phyloP scores from a whole-genome alignment of 2,888 invertebrate species.

The Esperia sulphurella region DNA sequence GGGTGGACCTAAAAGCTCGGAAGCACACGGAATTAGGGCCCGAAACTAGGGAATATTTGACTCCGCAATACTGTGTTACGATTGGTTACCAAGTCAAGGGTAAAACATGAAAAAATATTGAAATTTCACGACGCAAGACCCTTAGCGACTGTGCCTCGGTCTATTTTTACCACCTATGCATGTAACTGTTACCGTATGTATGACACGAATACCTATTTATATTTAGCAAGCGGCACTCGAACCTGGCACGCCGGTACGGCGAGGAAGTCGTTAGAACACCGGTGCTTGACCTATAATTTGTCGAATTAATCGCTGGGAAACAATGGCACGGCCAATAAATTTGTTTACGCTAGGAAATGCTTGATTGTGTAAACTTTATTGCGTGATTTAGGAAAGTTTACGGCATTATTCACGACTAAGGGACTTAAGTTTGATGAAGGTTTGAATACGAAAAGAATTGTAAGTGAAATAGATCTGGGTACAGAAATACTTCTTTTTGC shows the following conservation, averaged over 20 bases:
- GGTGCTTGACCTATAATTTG: conserved; percentile 50
- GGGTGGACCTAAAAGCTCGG: no score
- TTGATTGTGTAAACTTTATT: not conserved
- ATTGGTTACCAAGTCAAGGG: no score
- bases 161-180: conserved; percentile 31
- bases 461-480: no score
- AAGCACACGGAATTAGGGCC: no score
- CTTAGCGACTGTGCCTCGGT: conserved; percentile 26
- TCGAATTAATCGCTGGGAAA: conserved; percentile 44
- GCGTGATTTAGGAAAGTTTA: not conserved
- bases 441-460: no score
- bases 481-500: no score
- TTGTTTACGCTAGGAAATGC: conserved; percentile 4
- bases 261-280: conserved; percentile 53
- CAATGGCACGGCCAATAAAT: conserved; percentile 34
- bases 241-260: conserved; percentile 40
- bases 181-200: conserved; percentile 17
- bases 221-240: conserved; percentile 42
- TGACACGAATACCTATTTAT: conserved; percentile 41
- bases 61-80: no score
- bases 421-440: no score
- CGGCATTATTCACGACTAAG: not conserved
- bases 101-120: conserved; percentile 17
- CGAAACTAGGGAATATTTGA: no score
- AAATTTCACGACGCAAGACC: conserved; percentile 29